These are phyloP conservation scores for Scolanthus callimorphus DNA, from an alignment of 92 coral and sea anemone species.

Conservation along the genomic window DNA sequence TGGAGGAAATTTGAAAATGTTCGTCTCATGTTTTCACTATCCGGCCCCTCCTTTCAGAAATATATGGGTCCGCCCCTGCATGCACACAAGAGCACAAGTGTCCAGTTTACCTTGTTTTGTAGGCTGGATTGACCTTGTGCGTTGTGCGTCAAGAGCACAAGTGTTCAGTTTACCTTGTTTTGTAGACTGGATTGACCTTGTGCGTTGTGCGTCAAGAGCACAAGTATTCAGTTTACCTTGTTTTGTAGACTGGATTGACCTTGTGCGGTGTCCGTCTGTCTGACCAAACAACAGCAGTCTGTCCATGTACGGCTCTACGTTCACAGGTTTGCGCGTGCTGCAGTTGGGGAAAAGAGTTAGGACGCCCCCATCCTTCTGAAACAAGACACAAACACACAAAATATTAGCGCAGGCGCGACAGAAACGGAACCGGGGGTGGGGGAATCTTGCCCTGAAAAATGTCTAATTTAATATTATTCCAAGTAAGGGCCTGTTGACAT, in stretches of 20 bases:
- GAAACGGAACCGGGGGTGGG: too few species aligned
- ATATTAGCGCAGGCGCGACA: too few species aligned
- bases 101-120: neutral
- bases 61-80: too few species aligned
- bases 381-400: neutral
- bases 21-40: too few species aligned
- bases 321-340: constrained; percentile 43
- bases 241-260: constrained; percentile 70
- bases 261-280: constrained; percentile 93
- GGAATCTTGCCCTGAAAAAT: too few species aligned
- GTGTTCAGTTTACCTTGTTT: neutral
- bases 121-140: neutral
- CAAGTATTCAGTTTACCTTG: constrained; percentile 39
- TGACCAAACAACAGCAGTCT: constrained; percentile 95
- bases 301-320: constrained; percentile 82
- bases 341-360: constrained; percentile 80
- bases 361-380: constrained; percentile 49
- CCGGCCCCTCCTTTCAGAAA: too few species aligned
- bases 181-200: neutral
- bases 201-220: neutral
- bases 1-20: too few species aligned
- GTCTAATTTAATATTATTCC: too few species aligned
- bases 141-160: neutral
- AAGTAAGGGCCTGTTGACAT: too few species aligned
- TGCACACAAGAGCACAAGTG: too few species aligned